phyloP scores from a whole-genome alignment of 2,888 invertebrate genomes.

The Philhelius pedissequus region DNA sequence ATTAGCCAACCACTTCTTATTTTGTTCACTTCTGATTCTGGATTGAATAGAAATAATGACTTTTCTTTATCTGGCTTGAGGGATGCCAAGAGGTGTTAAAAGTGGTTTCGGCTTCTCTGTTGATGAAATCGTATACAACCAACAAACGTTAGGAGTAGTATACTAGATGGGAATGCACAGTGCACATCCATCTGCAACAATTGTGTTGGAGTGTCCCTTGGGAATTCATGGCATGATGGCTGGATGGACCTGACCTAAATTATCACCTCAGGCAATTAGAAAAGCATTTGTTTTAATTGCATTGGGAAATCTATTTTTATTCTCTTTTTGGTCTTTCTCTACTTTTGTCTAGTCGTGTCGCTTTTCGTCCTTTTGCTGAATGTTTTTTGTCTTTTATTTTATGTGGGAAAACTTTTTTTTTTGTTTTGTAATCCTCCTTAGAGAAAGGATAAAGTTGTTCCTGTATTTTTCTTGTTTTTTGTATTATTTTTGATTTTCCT shows the following conservation, averaged over 20 bases:
- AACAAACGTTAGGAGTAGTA: constrained; percentile 36
- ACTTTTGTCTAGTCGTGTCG: not conserved
- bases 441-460: constrained; percentile 40
- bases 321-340: not conserved
- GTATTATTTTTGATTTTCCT: constrained; percentile 6
- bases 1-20: not conserved
- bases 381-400: constrained; percentile 4
- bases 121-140: not conserved
- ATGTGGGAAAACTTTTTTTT: not conserved
- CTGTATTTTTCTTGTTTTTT: not conserved
- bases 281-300: constrained; percentile 59
- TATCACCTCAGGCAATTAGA: constrained; percentile 65
- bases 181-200: constrained; percentile 6
- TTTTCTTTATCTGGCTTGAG: not conserved
- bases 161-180: not conserved
- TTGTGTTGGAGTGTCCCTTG: constrained; percentile 1
- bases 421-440: not conserved
- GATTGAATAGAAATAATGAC: not conserved
- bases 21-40: not conserved
- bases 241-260: constrained; percentile 41
- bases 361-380: constrained; percentile 1
- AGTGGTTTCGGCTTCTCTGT: constrained; percentile 1
- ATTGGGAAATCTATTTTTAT: constrained; percentile 36
- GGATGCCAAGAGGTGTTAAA: constrained; percentile 8
- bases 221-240: not conserved